Evolutionary conservation across 1,140 invertebrate genomes (phyloP).

Genomic region (Drosophila cardini): DNA sequence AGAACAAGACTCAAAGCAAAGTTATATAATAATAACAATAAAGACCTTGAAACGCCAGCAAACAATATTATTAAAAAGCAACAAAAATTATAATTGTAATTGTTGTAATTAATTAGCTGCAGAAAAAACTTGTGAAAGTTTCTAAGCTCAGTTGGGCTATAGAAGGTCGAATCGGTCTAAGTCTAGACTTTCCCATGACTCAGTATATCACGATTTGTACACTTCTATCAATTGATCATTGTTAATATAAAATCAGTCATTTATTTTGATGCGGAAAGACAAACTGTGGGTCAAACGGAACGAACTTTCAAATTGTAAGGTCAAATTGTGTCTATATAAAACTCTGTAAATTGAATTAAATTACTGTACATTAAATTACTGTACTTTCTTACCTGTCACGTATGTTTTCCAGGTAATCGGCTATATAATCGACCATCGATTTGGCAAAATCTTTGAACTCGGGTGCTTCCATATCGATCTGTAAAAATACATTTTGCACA

Average conservation of each 20-base stretch:
- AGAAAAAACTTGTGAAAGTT: constrained; percentile 43
- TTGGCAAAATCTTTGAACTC: constrained; percentile 92
- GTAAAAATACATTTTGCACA: constrained; percentile 7
- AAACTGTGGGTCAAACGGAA: constrained; percentile 53
- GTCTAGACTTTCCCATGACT: constrained; percentile 61
- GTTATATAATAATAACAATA: constrained; percentile 17
- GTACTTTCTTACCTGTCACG: constrained; percentile 88
- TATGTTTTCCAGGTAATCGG: constrained; percentile 93
- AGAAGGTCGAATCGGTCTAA: constrained; percentile 53
- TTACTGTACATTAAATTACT: constrained; percentile 22
- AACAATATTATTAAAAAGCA: constrained; percentile 22
- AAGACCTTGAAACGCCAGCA: constrained; percentile 44
- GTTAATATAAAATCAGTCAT: constrained; percentile 40
- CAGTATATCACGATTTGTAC: constrained; percentile 9
- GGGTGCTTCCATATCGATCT: constrained; percentile 89
- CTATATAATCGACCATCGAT: constrained; percentile 92
- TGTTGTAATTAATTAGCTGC: constrained; percentile 45
- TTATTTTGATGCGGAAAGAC: constrained; percentile 38
- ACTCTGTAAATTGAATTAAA: constrained; percentile 57
- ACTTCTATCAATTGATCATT: constrained; percentile 32
- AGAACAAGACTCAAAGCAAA: constrained; percentile 28
- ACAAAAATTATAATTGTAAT: constrained; percentile 27
- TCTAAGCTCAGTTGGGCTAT: constrained; percentile 15
- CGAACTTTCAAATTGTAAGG: constrained; percentile 74
- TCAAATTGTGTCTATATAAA: constrained; percentile 53